Evolutionary conservation across 2,797 vertebrate genomes (phyloP).

Genomic region (Otolemur crassicaudatus): DNA sequence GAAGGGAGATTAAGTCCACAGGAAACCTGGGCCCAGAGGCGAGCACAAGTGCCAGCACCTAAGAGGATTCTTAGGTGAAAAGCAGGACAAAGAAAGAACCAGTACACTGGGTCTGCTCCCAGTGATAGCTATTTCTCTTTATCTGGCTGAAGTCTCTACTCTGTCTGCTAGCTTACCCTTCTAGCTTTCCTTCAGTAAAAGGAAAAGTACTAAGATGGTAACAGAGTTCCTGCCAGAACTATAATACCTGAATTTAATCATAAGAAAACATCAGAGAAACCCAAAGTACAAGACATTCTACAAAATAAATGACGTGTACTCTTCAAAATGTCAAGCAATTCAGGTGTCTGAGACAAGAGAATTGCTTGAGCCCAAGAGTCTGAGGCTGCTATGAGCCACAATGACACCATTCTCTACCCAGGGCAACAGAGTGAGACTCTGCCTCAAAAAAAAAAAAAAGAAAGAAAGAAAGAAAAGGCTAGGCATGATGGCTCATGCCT

Average conservation of each 20-base stretch:
- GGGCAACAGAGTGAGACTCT: too few relatives aligned
- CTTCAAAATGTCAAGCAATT: slow-evolving; percentile 27
- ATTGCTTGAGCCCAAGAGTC: too few relatives aligned
- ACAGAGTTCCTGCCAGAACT: slow-evolving; percentile 32
- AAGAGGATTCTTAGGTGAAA: slow-evolving; percentile 71
- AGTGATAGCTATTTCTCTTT: slow-evolving; percentile 47
- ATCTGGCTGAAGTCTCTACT: slow-evolving; percentile 1
- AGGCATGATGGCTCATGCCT: too few relatives aligned
- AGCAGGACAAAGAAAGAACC: slow-evolving; percentile 77
- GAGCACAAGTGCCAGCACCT: slow-evolving; percentile 65
- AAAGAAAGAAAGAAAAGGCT: too few relatives aligned
- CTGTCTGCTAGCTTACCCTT: neutral
- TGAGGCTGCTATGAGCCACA: too few relatives aligned
- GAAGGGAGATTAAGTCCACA: slow-evolving; percentile 69
- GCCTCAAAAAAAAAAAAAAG: too few relatives aligned
- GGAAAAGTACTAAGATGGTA: neutral
- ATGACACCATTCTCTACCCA: too few relatives aligned
- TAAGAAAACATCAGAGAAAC: slow-evolving; percentile 48
- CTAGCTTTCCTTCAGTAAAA: slow-evolving; percentile 28
- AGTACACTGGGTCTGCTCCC: slow-evolving; percentile 57
- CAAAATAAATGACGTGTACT: slow-evolving; percentile 43
- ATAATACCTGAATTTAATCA: slow-evolving; percentile 19
- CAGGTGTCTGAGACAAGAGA: too few relatives aligned
- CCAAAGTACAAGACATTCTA: slow-evolving; percentile 17
- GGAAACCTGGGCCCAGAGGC: slow-evolving; percentile 65